Evolutionary conservation across 2,113 vertebrate genomes (phyloP).

Genomic region (Stomatorhinus ivindoensis): DNA sequence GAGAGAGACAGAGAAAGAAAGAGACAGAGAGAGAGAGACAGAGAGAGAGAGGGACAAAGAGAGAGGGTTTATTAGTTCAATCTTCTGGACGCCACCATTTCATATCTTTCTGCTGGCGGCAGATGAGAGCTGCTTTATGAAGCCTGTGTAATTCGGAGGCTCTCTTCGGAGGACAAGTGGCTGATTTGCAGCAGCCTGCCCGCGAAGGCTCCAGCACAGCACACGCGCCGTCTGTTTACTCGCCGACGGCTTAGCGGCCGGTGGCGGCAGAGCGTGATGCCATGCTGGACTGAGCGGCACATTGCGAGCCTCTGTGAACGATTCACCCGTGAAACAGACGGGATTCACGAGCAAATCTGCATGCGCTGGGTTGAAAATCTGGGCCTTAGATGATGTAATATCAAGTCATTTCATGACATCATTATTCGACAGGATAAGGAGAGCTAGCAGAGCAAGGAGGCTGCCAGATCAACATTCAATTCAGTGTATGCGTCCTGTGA

Average conservation of each 20-base stretch:
- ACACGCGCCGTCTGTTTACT: background rate
- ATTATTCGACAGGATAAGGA: background rate
- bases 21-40: background rate
- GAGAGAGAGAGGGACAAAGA: background rate
- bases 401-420: background rate
- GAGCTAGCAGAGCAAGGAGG: background rate
- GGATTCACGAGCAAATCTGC: background rate
- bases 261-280: background rate
- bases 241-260: background rate
- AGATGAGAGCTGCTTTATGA: background rate
- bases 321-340: background rate
- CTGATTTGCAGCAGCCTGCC: background rate
- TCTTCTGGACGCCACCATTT: background rate
- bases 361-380: background rate
- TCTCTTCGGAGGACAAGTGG: background rate
- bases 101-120: background rate
- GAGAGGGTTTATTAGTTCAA: conserved; percentile 17
- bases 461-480: background rate
- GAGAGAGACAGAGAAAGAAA: conserved; percentile 17
- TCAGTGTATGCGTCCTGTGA: background rate
- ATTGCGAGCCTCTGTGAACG: background rate
- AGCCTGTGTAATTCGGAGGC: too few species aligned
- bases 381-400: background rate
- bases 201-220: background rate
- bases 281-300: background rate